phyloP scores from a whole-genome alignment of 2,797 vertebrate genomes.

The Platyrinchus mystaceus region DNA sequence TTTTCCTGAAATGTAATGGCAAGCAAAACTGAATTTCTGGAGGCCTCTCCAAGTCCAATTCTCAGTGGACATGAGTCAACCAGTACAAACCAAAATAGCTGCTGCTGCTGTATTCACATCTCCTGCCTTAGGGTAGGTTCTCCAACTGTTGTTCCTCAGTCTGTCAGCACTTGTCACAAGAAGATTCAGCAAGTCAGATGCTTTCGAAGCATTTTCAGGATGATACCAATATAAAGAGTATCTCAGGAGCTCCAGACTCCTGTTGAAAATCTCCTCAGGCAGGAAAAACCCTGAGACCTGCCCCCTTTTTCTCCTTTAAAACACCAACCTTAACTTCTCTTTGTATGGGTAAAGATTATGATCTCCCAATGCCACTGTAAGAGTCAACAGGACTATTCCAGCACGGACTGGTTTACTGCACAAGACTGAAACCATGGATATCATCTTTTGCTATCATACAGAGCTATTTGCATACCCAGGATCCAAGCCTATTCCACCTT shows the following conservation, averaged over 20 bases:
- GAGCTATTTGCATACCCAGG: not conserved
- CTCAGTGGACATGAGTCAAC: not conserved
- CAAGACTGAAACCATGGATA: not conserved
- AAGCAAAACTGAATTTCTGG: not conserved
- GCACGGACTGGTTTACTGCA: not conserved
- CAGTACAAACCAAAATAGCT: not conserved
- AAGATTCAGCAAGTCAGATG: not conserved
- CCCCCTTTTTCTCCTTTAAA: not conserved
- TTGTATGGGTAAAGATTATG: rapidly evolving
- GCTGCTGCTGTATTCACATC: not conserved
- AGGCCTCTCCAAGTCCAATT: not conserved
- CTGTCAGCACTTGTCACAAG: not conserved
- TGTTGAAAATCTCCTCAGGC: not conserved
- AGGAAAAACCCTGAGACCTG: not conserved
- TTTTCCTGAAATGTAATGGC: not conserved
- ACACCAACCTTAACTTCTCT: not conserved
- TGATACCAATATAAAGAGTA: not conserved
- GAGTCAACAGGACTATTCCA: not conserved
- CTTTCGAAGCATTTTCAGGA: conserved; percentile 2
- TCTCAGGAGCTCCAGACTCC: not conserved
- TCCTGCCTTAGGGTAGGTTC: not conserved
- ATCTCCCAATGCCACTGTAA: not conserved
- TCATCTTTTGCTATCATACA: rapidly evolving
- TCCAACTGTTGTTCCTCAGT: not conserved
- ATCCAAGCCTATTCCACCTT: not conserved